These are phyloP conservation scores for Caenorhabditis brenneri DNA, from an alignment of 1,140 invertebrate genomes.

Conservation along the genomic window DNA sequence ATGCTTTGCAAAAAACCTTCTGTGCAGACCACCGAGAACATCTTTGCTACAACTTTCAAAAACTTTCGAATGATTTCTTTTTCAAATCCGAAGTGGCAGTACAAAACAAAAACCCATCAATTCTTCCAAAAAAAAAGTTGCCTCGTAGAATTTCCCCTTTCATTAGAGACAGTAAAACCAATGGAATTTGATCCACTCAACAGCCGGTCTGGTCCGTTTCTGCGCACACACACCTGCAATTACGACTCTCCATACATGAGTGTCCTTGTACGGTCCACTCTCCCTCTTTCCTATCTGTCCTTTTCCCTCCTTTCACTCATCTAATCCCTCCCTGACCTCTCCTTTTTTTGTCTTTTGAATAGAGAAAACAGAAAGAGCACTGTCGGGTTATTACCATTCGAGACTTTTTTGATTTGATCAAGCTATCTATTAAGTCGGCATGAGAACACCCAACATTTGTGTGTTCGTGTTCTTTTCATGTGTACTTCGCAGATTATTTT, in stretches of 20 bases:
- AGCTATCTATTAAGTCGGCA: background rate
- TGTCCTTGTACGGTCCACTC: conserved; percentile 30
- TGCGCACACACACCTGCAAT: conserved; percentile 40
- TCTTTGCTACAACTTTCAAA: no score
- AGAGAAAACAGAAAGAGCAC: background rate
- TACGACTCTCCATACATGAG: conserved; percentile 3
- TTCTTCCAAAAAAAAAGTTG: no score
- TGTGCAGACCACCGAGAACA: no score
- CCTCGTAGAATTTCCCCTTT: no score
- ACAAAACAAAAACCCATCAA: no score
- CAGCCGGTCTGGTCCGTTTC: background rate
- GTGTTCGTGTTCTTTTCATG: conserved; percentile 18
- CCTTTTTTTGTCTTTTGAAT: background rate
- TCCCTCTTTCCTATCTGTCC: background rate
- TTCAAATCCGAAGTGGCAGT: no score
- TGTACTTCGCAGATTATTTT: conserved; percentile 27
- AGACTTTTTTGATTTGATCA: background rate
- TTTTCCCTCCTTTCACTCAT: conserved; percentile 19
- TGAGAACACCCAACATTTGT: background rate
- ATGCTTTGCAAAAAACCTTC: background rate
- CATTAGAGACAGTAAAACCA: background rate
- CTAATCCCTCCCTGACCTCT: conserved; percentile 15
- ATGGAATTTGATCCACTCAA: background rate
- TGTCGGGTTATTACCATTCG: background rate
- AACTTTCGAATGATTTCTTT: no score